Evolutionary conservation across 1,140 invertebrate species (phyloP).

Genomic region (Drosophila quadrilineata): DNA sequence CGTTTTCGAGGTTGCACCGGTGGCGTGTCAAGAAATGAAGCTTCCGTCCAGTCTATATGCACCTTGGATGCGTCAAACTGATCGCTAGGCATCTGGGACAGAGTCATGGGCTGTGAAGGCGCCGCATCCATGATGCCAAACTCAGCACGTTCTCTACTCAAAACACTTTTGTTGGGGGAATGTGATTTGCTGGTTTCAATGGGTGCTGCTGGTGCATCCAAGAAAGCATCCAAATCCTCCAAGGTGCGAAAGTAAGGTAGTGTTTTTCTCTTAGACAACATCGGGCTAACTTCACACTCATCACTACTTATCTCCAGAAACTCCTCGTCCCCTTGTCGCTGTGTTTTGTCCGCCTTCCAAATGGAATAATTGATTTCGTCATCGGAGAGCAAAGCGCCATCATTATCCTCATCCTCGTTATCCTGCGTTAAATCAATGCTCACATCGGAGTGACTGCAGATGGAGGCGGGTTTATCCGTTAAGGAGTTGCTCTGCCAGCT

Average conservation of each 20-base stretch:
- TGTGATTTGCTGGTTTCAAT: slow-evolving; percentile 24
- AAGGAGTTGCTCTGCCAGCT: slow-evolving; percentile 15
- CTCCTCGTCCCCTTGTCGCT: background rate
- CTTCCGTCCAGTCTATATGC: slow-evolving; percentile 62
- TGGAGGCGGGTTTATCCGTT: background rate
- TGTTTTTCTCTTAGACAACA: slow-evolving; percentile 8
- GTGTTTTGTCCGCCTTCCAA: slow-evolving; percentile 64
- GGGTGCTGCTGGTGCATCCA: slow-evolving; percentile 20
- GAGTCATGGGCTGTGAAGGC: slow-evolving; percentile 44
- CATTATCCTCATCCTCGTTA: slow-evolving; percentile 23
- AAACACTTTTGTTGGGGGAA: slow-evolving; percentile 46
- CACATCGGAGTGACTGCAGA: slow-evolving; percentile 20
- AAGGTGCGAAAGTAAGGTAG: slow-evolving; percentile 43
- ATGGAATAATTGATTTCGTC: slow-evolving; percentile 80
- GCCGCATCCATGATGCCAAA: slow-evolving; percentile 70
- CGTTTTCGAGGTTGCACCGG: slow-evolving; percentile 32
- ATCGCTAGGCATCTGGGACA: slow-evolving; percentile 23
- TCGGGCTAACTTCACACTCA: background rate
- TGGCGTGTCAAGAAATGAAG: slow-evolving; percentile 59
- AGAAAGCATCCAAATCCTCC: slow-evolving; percentile 52
- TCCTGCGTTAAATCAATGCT: slow-evolving; percentile 60
- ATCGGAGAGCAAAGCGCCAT: slow-evolving; percentile 64
- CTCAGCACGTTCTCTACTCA: slow-evolving; percentile 67
- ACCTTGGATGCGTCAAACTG: background rate
- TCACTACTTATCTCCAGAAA: slow-evolving; percentile 1